Evolutionary conservation across 2,888 invertebrate species (phyloP).

Genomic region (Bugulina stolonifera): DNA sequence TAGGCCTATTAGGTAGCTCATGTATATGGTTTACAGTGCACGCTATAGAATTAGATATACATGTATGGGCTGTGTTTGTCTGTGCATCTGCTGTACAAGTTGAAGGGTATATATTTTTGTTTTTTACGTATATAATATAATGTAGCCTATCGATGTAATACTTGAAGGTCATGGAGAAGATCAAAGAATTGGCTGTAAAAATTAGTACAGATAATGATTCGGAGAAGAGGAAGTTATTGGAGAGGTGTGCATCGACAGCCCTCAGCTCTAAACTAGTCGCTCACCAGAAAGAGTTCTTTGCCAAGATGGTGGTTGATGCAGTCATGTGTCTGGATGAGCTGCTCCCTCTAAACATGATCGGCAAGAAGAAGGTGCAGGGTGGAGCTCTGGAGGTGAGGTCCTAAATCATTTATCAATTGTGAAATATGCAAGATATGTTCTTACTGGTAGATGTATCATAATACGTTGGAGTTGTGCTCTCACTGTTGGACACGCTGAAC

Average conservation of each 20-base stretch:
- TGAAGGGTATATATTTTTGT: neutral
- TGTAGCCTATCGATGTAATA: neutral
- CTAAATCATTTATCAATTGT: too few relatives aligned
- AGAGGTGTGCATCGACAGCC: conserved; percentile 87
- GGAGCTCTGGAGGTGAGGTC: conserved; percentile 65
- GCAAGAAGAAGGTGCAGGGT: conserved; percentile 85
- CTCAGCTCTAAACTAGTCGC: conserved; percentile 95
- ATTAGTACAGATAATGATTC: neutral
- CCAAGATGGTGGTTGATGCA: conserved; percentile 95
- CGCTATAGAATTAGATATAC: too few relatives aligned
- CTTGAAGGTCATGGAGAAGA: conserved; percentile 66
- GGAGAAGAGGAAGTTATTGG: conserved; percentile 54
- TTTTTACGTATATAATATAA: neutral
- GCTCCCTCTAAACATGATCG: conserved; percentile 95
- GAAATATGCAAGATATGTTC: too few relatives aligned
- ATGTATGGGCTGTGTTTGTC: too few relatives aligned
- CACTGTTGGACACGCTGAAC: too few relatives aligned
- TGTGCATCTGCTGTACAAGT: too few relatives aligned
- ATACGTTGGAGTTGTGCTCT: too few relatives aligned
- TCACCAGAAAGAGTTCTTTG: conserved; percentile 89
- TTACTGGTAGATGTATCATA: too few relatives aligned
- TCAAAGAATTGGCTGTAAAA: conserved; percentile 67
- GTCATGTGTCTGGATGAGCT: conserved; percentile 79
- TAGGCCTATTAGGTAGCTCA: too few relatives aligned
- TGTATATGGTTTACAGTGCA: too few relatives aligned